Evolutionary conservation across 2,888 invertebrate genomes (phyloP), one percentile per base, ranked within the genome.

Genomic region (Podotricha telesiphe): DNA sequence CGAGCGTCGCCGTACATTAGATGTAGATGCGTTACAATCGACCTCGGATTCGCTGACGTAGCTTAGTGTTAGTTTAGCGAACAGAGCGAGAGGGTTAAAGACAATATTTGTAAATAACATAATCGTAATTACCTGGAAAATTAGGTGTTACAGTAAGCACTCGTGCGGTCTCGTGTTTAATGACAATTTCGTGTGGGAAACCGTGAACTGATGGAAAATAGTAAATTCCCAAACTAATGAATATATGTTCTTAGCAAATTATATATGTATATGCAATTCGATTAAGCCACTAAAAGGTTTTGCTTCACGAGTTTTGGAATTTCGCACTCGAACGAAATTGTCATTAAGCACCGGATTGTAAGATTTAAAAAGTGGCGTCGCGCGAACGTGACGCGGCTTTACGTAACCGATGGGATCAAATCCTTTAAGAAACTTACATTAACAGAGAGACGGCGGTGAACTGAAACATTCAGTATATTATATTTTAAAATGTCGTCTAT

Each of bases 61-160:
- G 90, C 86, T 86, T 92, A 92, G 91, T 78, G 82, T 85, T 91
- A 92, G 91, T 81, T 81, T 91, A 91, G 91, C 84, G 90, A 89
- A 89, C 92, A 91, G 93, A 93, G 93, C 89, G 93, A 92, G 93
- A 93, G 92, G 93, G 92, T 92, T 93, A 88, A 93, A 93, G 93
- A 93, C 93, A 93, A 93, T 93, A 93, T 93, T 92, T 93, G 93
- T 93, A 93, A 89, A 92, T 93, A 93, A 87, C 86, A 88, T 90
- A 89, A 89, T 86, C 82, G 90, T 93, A 91, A 90, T 88, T 82
- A 87, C 89, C 90, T 91, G 90, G 83, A 80, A 80, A 85, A 83
- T 85, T 85, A 89, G 91, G 89, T 86, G 77, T 88, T 88, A 90
- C 91, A 87, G 84, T 86, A 85, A 86, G 74, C 74, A 73, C 65